Base-by-base conservation (phyloP, 1,140 invertebrate species). In the Epicauta chinensis region DNA sequence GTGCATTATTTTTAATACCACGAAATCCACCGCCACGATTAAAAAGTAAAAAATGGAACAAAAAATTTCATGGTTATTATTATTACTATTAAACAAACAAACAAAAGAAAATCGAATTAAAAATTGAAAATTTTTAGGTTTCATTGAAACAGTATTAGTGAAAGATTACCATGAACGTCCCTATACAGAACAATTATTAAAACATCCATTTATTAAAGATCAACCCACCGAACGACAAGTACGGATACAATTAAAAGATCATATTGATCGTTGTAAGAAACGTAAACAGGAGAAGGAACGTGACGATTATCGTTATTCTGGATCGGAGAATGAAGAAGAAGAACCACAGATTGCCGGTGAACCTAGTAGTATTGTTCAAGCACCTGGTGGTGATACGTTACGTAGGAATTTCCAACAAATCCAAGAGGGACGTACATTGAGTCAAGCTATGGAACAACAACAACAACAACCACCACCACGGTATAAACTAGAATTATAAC, bases 151-250 rank as follows among this genome's bases (percentile, higher is more conserved):
- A 13, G 88, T 91, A 58, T 74, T 93, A 69, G 92, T 97, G 14
- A 98, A 99, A 75, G 95, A 98, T 76, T 99, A 98, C 74, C 93
- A 95, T 71, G 92, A 96, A 73, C 77, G 97, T 61, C 96, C 96
- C 51, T 97, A 96, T 72, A 99, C 97, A 56, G 97, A 99, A 73
- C 91, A 98, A 69, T 80, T 99, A 45, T 74, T 99, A 43, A 97
- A 96, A 74, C 94, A 99, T 80, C 81, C 92, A 37, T 99, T 98
- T 71, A 97, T 99, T 62, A 81, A 88, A 70, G 97, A 99, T 76
- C 94, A 98, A 74, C 94, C 96, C 1, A 97, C 93, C 49, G 97
- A 99, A 73, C 77, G 94, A 62, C 94, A 98, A 80, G 94, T 97
- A 37, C 80, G 95, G 66, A 98, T 97, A 75, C 94, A 98, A 69